phyloP scores from a whole-genome alignment of 2,797 vertebrate genomes.

The Scolopax bukidnonensis region DNA sequence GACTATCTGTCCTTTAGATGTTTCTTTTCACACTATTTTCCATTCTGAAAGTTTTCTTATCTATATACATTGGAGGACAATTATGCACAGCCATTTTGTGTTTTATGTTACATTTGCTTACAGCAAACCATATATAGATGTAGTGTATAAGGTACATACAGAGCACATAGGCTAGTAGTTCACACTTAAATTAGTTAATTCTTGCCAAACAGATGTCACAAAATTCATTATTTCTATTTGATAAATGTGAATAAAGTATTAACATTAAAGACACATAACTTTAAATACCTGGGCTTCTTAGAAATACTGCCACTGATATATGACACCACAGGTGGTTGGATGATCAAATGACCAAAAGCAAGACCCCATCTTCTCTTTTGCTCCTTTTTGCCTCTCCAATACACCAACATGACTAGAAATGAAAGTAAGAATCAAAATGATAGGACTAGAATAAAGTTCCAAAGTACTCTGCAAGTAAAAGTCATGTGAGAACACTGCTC shows the following conservation, averaged over 20 bases:
- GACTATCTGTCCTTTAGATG: background rate
- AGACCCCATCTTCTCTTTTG: background rate
- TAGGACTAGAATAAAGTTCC: background rate
- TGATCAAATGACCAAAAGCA: background rate
- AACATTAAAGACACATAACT: background rate
- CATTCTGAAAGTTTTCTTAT: background rate
- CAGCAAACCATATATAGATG: background rate
- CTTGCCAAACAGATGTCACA: background rate
- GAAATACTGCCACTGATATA: accelerated
- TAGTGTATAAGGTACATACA: background rate
- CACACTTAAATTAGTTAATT: background rate
- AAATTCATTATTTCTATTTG: background rate
- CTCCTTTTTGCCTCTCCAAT: background rate
- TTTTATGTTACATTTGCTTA: background rate
- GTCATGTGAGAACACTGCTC: background rate
- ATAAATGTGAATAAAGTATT: background rate
- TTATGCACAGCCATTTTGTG: background rate
- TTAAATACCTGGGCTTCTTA: background rate
- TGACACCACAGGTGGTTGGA: background rate
- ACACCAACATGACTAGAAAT: background rate
- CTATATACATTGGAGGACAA: background rate
- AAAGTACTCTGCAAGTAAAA: background rate
- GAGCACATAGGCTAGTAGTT: background rate
- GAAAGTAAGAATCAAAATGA: background rate
- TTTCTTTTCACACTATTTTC: background rate